phyloP scores from a whole-genome alignment of 2,113 vertebrate genomes.

The Embiotoca jacksoni region DNA sequence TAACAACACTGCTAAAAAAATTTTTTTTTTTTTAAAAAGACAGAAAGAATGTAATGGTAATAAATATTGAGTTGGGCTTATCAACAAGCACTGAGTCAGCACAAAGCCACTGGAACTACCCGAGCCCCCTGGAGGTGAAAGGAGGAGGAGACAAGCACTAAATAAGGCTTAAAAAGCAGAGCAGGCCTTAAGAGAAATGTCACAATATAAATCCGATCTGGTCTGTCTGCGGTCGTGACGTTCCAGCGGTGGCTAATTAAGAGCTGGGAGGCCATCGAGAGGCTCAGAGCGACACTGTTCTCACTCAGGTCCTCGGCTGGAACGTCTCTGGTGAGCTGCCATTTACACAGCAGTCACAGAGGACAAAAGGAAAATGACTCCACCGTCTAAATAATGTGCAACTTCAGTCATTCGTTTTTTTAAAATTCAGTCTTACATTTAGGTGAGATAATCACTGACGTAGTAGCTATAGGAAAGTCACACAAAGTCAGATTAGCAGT shows the following conservation, averaged over 20 bases:
- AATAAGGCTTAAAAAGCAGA: constrained; percentile 36
- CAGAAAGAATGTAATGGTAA: background rate
- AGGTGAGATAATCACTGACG: background rate
- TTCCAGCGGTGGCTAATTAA: constrained; percentile 56
- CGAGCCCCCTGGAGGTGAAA: constrained; percentile 7
- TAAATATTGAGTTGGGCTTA: background rate
- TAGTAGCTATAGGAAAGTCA: no score
- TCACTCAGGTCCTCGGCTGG: constrained; percentile 32
- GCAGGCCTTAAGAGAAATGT: constrained; percentile 1
- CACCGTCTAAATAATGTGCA: background rate
- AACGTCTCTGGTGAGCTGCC: constrained; percentile 60
- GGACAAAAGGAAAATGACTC: constrained; percentile 6
- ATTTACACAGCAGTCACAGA: constrained; percentile 58
- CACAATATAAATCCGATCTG: constrained; percentile 11
- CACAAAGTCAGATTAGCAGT: no score
- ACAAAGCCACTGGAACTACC: background rate
- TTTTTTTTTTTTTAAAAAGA: no score
- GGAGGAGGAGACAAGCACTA: constrained; percentile 15
- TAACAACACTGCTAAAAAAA: background rate
- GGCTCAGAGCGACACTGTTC: constrained; percentile 32
- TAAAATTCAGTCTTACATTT: background rate
- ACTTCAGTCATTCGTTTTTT: background rate
- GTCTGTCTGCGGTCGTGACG: constrained; percentile 1
- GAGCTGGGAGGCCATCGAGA: constrained; percentile 39
- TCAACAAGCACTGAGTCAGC: constrained; percentile 17